Conservation (phyloP, 2,888 invertebrate species). For the Epinotia bilunana region DNA sequence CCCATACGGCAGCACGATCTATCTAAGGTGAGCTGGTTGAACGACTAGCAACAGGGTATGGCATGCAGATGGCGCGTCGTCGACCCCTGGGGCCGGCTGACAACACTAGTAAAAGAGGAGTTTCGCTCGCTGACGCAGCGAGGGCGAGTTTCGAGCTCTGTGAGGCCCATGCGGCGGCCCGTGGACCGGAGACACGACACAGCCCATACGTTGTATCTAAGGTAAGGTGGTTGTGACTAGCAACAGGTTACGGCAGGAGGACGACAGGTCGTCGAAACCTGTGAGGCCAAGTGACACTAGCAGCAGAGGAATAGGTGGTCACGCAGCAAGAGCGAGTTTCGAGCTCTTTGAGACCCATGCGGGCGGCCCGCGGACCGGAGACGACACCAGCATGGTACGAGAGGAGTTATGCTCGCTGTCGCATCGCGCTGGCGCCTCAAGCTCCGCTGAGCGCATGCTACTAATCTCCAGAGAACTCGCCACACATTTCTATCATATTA, state of each 20-base stretch:
- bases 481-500: too few relatives aligned
- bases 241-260: neutral
- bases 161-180: constrained; percentile 73
- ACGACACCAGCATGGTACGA: too few relatives aligned
- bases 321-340: constrained; percentile 66
- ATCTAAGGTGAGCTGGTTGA: neutral
- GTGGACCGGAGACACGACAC: constrained; percentile 91
- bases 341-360: too few relatives aligned
- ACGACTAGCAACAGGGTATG: neutral
- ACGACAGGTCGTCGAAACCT: constrained; percentile 74
- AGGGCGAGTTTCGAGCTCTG: constrained; percentile 53
- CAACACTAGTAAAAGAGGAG: too few relatives aligned
- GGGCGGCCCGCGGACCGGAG: constrained; percentile 89
- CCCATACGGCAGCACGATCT: constrained; percentile 89
- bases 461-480: neutral
- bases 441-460: constrained; percentile 88
- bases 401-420: too few relatives aligned
- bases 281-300: constrained; percentile 84
- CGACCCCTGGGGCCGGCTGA: constrained; percentile 88
- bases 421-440: constrained; percentile 56
- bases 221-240: neutral
- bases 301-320: constrained; percentile 42
- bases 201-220: constrained; percentile 88
- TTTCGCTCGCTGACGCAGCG: constrained; percentile 67
- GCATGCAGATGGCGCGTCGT: neutral